Percentiles rank a stretch among this genome's conserved stretches.
Evolutionary conservation across 2,113 vertebrate genomes (phyloP).

Genomic region (Baryphthengus martii): DNA sequence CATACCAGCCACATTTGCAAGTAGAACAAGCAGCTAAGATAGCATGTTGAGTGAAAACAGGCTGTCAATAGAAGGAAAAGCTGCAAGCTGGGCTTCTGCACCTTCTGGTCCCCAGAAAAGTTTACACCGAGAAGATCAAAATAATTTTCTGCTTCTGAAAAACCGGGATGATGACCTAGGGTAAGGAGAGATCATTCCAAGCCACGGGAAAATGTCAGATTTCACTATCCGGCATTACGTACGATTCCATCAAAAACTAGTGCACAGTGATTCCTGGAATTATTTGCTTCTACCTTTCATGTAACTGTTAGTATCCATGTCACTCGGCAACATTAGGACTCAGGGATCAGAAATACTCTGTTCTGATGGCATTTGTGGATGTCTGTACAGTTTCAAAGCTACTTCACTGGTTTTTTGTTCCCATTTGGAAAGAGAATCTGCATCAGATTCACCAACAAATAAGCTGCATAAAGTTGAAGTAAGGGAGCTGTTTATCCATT

Average conservation of each 20-base stretch:
- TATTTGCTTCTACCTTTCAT: background rate
- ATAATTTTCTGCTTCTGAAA: background rate
- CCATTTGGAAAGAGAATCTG: background rate
- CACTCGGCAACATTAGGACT: background rate
- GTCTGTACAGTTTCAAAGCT: background rate
- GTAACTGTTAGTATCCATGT: background rate
- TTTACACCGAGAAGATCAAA: background rate
- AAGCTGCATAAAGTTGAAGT: too few species aligned
- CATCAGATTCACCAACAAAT: background rate
- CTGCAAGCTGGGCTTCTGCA: background rate
- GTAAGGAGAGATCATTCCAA: background rate
- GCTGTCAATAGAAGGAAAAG: background rate
- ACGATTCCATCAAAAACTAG: background rate
- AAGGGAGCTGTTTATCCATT: too few species aligned
- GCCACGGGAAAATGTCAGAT: background rate
- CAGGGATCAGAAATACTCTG: background rate
- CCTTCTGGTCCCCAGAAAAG: background rate
- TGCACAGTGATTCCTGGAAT: background rate
- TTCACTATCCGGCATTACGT: background rate
- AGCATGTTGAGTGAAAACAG: background rate
- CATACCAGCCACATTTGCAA: background rate
- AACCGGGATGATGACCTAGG: background rate
- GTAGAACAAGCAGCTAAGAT: slow-evolving; percentile 7
- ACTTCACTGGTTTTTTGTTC: background rate
- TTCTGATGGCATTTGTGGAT: background rate